phyloP scores from a whole-genome alignment of 2,888 invertebrate genomes.

The Acronicta aceris region DNA sequence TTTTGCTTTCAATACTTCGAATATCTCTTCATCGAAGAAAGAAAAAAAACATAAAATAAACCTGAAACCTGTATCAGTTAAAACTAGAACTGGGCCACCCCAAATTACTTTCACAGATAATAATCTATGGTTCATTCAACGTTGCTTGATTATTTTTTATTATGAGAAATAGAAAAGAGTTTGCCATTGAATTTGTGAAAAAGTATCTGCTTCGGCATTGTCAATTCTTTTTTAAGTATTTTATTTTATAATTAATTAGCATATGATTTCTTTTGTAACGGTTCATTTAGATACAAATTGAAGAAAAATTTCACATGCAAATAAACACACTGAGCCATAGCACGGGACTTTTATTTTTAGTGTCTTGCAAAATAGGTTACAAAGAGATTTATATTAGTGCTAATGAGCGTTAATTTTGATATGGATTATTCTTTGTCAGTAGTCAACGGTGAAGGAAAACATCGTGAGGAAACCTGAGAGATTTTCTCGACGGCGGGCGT shows the following conservation, averaged over 20 bases:
- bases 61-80: slow-evolving; percentile 6
- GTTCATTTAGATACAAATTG: neutral
- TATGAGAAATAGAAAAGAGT: slow-evolving; percentile 33
- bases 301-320: neutral
- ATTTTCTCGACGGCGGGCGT: too few relatives aligned
- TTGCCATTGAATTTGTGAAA: slow-evolving; percentile 21
- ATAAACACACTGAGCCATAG: too few relatives aligned
- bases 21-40: too few relatives aligned
- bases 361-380: neutral
- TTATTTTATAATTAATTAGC: neutral
- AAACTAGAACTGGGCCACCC: slow-evolving; percentile 30
- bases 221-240: neutral
- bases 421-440: too few relatives aligned
- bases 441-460: too few relatives aligned
- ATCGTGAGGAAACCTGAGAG: too few relatives aligned
- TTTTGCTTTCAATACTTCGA: too few relatives aligned
- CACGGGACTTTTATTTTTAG: too few relatives aligned
- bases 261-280: neutral
- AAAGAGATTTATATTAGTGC: too few relatives aligned
- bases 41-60: neutral
- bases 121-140: slow-evolving; percentile 37
- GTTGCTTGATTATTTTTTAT: slow-evolving; percentile 34
- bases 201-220: slow-evolving; percentile 9
- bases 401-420: too few relatives aligned
- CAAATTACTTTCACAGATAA: slow-evolving; percentile 43